Evolutionary conservation across 2,113 vertebrate species (phyloP).

Genomic region (Phalacrocorax brasilianus): DNA sequence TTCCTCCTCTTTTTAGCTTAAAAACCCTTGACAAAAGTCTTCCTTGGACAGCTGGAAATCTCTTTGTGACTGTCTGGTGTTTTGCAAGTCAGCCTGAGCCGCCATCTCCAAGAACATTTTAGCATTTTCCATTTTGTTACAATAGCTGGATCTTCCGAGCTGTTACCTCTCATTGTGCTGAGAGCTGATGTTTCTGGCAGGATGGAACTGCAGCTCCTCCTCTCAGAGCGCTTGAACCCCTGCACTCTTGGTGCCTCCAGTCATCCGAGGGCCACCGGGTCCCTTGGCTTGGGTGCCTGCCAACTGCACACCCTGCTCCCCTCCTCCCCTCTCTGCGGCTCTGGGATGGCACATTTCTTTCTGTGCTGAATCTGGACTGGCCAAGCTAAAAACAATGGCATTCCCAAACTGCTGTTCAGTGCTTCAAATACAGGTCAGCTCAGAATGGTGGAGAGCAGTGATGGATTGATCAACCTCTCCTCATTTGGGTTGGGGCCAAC

Average conservation of each 20-base stretch:
- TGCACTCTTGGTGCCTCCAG: neutral
- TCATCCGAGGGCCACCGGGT: neutral
- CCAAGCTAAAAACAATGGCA: neutral
- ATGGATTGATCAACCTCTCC: rapidly evolving
- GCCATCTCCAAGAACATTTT: neutral
- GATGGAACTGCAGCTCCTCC: neutral
- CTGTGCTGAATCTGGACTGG: neutral
- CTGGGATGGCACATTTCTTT: neutral
- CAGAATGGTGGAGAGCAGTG: rapidly evolving
- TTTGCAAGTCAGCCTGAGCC: neutral
- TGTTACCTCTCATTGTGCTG: neutral
- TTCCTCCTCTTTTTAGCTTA: neutral
- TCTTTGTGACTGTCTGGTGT: neutral
- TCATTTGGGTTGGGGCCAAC: neutral
- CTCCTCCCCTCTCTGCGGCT: neutral
- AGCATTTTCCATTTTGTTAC: neutral
- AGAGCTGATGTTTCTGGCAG: neutral
- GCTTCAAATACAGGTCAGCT: neutral
- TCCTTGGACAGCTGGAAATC: neutral
- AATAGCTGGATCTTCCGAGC: neutral
- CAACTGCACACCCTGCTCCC: neutral
- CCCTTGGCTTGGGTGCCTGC: neutral
- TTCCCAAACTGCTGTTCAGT: neutral
- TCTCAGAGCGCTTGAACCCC: neutral
- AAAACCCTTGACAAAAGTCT: neutral